Conservation (phyloP, 2,113 vertebrate genomes). For the Anguilla rostrata region DNA sequence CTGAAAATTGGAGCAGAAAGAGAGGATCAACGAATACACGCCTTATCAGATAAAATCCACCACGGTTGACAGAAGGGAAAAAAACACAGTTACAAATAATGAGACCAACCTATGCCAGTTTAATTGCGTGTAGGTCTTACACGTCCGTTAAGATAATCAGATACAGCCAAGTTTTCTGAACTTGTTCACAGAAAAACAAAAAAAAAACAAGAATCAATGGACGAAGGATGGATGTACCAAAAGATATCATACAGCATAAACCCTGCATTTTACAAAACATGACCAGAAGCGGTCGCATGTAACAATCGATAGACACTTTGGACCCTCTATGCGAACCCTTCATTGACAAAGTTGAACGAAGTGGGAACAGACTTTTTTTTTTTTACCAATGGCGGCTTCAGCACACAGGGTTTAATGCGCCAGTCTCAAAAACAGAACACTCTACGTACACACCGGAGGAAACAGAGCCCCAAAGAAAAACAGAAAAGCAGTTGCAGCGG, state of each 20-base stretch:
- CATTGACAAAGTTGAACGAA: neutral
- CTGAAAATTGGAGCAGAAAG: neutral
- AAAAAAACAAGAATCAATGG: slow-evolving; percentile 17
- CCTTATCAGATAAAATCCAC: neutral
- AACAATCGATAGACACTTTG: slow-evolving; percentile 9
- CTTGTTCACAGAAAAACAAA: slow-evolving; percentile 40
- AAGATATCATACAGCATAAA: slow-evolving; percentile 25
- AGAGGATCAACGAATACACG: neutral
- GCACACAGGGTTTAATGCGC: neutral
- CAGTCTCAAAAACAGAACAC: slow-evolving; percentile 1
- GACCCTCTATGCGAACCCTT: neutral
- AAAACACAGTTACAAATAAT: slow-evolving; percentile 5
- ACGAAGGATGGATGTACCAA: slow-evolving; percentile 34
- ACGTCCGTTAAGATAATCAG: slow-evolving; percentile 21
- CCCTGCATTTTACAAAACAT: neutral
- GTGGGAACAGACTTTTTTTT: neutral
- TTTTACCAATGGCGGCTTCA: neutral
- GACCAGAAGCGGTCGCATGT: neutral
- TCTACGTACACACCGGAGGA: neutral
- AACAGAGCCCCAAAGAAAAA: neutral
- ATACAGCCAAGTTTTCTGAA: slow-evolving; percentile 44
- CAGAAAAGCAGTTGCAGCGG: slow-evolving; percentile 19
- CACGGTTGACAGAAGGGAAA: slow-evolving; percentile 5
- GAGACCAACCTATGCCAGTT: neutral
- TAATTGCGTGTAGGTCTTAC: slow-evolving; percentile 10